phyloP scores from a whole-genome alignment of 23 tunicate species.

The Ciona savignyi region DNA sequence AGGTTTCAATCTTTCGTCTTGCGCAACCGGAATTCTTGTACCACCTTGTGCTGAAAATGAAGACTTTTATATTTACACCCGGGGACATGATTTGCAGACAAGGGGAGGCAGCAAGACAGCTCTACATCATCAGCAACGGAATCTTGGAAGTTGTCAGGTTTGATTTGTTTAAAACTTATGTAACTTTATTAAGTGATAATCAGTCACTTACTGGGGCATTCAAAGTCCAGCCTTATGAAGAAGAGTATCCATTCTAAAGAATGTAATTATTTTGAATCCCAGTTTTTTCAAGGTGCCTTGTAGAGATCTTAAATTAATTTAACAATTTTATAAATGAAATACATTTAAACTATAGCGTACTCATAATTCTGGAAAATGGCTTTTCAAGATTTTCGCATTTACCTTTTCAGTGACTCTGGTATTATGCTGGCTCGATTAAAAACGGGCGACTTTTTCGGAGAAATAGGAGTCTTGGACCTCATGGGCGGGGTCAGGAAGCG shows the following conservation, averaged over 20 bases:
- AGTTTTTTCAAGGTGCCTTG: too few species aligned
- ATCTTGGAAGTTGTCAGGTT: conserved; percentile 82
- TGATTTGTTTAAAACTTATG: too few species aligned
- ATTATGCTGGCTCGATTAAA: conserved; percentile 52
- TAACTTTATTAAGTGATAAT: too few species aligned
- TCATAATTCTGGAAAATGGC: too few species aligned
- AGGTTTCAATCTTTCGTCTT: conserved; percentile 88
- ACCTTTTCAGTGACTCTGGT: conserved; percentile 65
- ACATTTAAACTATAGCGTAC: too few species aligned
- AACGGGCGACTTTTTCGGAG: conserved; percentile 93
- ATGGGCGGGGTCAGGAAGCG: conserved; percentile 79
- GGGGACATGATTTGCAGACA: conserved; percentile 75
- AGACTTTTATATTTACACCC: conserved; percentile 83
- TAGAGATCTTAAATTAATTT: too few species aligned
- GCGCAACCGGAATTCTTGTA: conserved; percentile 91
- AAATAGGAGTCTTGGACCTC: conserved; percentile 66
- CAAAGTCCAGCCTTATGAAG: too few species aligned
- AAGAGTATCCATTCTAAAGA: too few species aligned
- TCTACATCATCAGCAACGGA: conserved; percentile 88
- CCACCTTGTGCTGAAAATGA: conserved; percentile 75
- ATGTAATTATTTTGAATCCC: too few species aligned
- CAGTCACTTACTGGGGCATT: too few species aligned
- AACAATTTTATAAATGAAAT: too few species aligned
- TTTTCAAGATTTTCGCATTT: too few species aligned
- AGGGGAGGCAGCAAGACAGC: conserved; percentile 89